Percentiles rank a stretch among this genome's conserved stretches.
phyloP scores from a whole-genome alignment of 2,113 vertebrate genomes.

The Salvator merianae region DNA sequence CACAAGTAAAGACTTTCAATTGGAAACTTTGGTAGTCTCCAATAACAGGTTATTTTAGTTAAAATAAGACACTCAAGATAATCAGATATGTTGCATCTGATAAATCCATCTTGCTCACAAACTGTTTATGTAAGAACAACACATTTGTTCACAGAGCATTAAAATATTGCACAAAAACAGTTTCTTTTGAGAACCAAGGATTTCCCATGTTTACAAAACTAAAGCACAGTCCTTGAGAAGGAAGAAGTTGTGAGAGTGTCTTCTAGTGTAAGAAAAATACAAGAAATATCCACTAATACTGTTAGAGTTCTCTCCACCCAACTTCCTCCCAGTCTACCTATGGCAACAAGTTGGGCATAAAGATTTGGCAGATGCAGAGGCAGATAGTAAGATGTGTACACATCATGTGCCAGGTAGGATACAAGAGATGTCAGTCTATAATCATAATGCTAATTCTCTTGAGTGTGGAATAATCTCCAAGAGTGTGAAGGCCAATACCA shows the following conservation, averaged over 20 bases:
- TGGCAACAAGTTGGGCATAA: slow-evolving; percentile 70
- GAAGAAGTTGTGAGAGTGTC: slow-evolving; percentile 60
- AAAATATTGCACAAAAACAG: slow-evolving; percentile 87
- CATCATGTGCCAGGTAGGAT: slow-evolving; percentile 53
- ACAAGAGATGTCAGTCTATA: slow-evolving; percentile 34
- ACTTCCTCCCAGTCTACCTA: slow-evolving; percentile 61
- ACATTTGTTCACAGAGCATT: slow-evolving; percentile 76
- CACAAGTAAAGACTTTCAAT: slow-evolving; percentile 57
- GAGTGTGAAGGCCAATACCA: slow-evolving; percentile 51
- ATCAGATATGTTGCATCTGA: slow-evolving; percentile 54
- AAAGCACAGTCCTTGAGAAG: slow-evolving; percentile 59
- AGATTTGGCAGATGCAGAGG: slow-evolving; percentile 84
- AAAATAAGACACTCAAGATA: slow-evolving; percentile 60
- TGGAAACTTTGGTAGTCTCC: slow-evolving; percentile 63
- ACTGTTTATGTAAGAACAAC: slow-evolving; percentile 67
- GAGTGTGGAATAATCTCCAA: slow-evolving; percentile 52
- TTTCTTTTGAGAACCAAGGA: slow-evolving; percentile 67
- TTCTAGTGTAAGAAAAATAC: slow-evolving; percentile 72
- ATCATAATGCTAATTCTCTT: slow-evolving; percentile 45
- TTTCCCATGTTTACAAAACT: slow-evolving; percentile 63
- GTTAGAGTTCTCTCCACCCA: slow-evolving; percentile 70
- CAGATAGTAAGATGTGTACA: slow-evolving; percentile 63
- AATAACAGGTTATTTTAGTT: slow-evolving; percentile 55
- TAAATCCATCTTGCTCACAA: slow-evolving; percentile 61
- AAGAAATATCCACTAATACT: slow-evolving; percentile 76